These are phyloP conservation scores for Linnaemya vulpina DNA, from an alignment of 2,888 invertebrate genomes.

Conservation along the genomic window DNA sequence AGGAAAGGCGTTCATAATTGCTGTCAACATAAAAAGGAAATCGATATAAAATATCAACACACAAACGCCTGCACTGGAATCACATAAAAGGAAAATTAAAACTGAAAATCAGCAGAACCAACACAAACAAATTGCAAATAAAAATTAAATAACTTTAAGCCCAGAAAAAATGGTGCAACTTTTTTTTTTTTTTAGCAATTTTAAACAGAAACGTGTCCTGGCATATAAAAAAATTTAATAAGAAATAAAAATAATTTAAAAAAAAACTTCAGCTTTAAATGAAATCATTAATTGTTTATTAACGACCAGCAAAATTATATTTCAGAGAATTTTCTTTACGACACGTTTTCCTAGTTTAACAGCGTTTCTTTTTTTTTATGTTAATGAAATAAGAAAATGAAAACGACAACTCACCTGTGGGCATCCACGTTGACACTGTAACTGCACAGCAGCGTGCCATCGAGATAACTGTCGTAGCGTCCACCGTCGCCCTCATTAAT, in stretches of 20 bases:
- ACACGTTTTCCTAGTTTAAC: slow-evolving; percentile 8
- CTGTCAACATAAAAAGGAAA: slow-evolving; percentile 70
- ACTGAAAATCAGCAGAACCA: slow-evolving; percentile 48
- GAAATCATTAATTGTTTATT: slow-evolving; percentile 47
- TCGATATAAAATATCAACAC: slow-evolving; percentile 59
- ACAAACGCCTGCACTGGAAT: neutral
- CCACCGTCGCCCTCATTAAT: slow-evolving; percentile 95
- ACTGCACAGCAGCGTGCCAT: slow-evolving; percentile 92
- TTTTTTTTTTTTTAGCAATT: too few relatives aligned
- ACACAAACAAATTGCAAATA: slow-evolving; percentile 46
- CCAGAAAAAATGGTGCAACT: slow-evolving; percentile 36
- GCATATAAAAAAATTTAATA: too few relatives aligned
- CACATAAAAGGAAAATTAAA: slow-evolving; percentile 57
- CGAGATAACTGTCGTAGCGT: slow-evolving; percentile 95
- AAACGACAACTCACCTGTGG: slow-evolving; percentile 85
- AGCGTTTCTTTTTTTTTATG: neutral
- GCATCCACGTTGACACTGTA: slow-evolving; percentile 96
- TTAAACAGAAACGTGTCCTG: slow-evolving; percentile 46
- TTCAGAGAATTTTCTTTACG: slow-evolving; percentile 51
- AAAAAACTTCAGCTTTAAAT: neutral
- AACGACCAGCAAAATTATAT: neutral
- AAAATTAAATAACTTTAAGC: slow-evolving; percentile 28
- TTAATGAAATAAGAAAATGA: neutral
- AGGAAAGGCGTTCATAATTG: slow-evolving; percentile 74
- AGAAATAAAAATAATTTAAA: slow-evolving; percentile 38